Percentiles rank a stretch among this genome's conserved stretches.
Evolutionary conservation across 2,113 vertebrate species (phyloP).

Genomic region (Dunckerocampus dactyliophorus): DNA sequence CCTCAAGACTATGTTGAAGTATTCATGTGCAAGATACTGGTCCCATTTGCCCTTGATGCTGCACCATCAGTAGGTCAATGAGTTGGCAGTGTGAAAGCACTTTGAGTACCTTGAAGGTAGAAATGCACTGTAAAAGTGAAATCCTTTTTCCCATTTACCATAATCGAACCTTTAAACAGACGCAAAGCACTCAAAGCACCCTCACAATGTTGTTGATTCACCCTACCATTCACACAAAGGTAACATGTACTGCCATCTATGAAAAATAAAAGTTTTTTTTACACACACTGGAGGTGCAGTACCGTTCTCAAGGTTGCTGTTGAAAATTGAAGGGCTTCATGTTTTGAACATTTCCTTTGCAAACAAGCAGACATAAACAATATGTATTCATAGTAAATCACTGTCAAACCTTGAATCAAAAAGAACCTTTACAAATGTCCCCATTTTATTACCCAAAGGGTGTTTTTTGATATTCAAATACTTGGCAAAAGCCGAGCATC

Average conservation of each 20-base stretch:
- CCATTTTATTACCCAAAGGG: constrained; percentile 32
- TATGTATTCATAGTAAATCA: constrained; percentile 45
- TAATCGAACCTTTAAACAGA: no score
- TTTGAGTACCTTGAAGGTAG: no score
- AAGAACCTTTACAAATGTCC: constrained; percentile 41
- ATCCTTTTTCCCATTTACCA: no score
- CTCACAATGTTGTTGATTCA: background rate
- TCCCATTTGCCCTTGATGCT: no score
- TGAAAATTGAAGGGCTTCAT: constrained; percentile 7
- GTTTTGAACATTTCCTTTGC: constrained; percentile 30
- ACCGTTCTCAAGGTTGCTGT: background rate
- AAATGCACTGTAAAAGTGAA: no score
- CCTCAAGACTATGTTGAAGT: no score
- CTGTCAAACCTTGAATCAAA: constrained; percentile 43
- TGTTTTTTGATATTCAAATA: constrained; percentile 36
- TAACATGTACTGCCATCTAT: no score
- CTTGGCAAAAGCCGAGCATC: constrained; percentile 36
- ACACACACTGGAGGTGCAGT: background rate
- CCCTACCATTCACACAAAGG: no score
- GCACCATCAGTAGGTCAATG: no score
- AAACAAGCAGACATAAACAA: constrained; percentile 48
- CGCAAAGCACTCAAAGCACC: background rate
- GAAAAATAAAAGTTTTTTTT: no score
- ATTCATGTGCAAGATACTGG: no score
- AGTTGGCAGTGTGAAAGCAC: no score